Conservation (phyloP, 2,797 vertebrate species). For the Pseudochromis fuscus region DNA sequence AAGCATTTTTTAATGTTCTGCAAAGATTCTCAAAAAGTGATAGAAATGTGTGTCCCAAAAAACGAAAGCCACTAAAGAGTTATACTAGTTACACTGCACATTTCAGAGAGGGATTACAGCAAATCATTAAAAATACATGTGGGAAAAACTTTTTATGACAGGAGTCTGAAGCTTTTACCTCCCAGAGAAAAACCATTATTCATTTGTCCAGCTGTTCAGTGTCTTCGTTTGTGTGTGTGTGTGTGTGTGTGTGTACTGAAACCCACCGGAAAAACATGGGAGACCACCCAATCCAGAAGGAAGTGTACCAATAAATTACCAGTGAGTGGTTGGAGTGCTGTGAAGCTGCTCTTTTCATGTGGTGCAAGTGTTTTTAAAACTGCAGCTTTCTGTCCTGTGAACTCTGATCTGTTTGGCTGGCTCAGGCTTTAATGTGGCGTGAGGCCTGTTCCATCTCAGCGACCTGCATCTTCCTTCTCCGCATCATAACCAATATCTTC, state of each 20-base stretch:
- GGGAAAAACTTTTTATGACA: slow-evolving; percentile 35
- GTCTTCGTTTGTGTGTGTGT: slow-evolving; percentile 6
- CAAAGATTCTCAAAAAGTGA: slow-evolving; percentile 21
- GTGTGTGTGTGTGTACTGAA: slow-evolving; percentile 28
- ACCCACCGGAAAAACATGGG: slow-evolving; percentile 38
- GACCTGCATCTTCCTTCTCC: slow-evolving; percentile 44
- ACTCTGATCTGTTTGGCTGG: slow-evolving; percentile 49
- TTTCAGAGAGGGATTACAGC: slow-evolving; percentile 36
- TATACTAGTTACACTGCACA: slow-evolving; percentile 22
- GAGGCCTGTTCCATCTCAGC: slow-evolving; percentile 43
- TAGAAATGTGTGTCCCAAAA: slow-evolving; percentile 19
- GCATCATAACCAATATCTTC: slow-evolving; percentile 24
- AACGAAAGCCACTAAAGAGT: slow-evolving; percentile 25
- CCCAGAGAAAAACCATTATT: slow-evolving; percentile 23
- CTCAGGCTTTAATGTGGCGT: slow-evolving; percentile 63
- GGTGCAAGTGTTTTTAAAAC: slow-evolving; percentile 53
- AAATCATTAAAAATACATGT: slow-evolving; percentile 37
- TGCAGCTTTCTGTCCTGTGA: slow-evolving; percentile 56
- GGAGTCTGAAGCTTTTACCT: slow-evolving; percentile 16
- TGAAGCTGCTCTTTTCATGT: slow-evolving; percentile 65
- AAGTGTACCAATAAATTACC: slow-evolving; percentile 65
- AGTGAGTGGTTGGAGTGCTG: slow-evolving; percentile 46
- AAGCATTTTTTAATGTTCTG: slow-evolving; percentile 1
- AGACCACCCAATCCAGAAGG: slow-evolving; percentile 71
- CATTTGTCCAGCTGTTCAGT: slow-evolving; percentile 26